These are phyloP conservation scores for Lasioglossum morio DNA, from an alignment of 2,888 invertebrate species.

Conservation along the genomic window DNA sequence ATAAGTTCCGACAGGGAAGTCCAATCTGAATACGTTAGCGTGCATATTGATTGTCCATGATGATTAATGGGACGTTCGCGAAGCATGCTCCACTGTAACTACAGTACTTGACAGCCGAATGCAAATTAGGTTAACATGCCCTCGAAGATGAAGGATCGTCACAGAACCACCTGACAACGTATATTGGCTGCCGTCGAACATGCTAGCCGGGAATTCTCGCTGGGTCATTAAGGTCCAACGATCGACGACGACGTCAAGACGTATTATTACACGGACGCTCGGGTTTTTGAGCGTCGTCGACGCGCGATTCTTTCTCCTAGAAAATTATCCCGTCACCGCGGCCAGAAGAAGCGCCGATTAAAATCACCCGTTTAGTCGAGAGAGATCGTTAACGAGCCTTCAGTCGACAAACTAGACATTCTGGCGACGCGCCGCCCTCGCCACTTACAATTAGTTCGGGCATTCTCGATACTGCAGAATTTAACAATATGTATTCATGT, in stretches of 20 bases:
- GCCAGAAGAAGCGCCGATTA: too few relatives aligned
- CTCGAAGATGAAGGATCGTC: slow-evolving; percentile 70
- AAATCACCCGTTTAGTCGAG: not conserved
- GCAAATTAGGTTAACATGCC: slow-evolving; percentile 73
- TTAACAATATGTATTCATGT: too few relatives aligned
- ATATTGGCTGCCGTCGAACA: slow-evolving; percentile 49
- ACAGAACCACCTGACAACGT: slow-evolving; percentile 59
- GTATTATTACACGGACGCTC: not conserved
- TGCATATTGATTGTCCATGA: slow-evolving; percentile 70
- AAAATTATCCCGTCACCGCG: not conserved
- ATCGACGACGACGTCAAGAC: not conserved
- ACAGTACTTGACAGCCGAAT: slow-evolving; percentile 66
- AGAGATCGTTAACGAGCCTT: not conserved
- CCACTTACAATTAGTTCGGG: not conserved
- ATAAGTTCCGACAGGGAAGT: slow-evolving; percentile 55
- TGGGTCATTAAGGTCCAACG: slow-evolving; percentile 42
- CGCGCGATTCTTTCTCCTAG: not conserved
- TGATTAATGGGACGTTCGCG: slow-evolving; percentile 72
- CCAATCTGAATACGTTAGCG: slow-evolving; percentile 62
- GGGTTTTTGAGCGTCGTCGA: not conserved
- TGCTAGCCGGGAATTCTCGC: slow-evolving; percentile 26
- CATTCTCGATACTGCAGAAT: too few relatives aligned
- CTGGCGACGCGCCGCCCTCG: not conserved
- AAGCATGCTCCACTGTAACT: slow-evolving; percentile 65
- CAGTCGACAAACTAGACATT: not conserved